Percentiles rank a stretch among this genome's conserved stretches.
Evolutionary conservation across 2,113 vertebrate species (phyloP).

Genomic region (Tauraco erythrolophus): DNA sequence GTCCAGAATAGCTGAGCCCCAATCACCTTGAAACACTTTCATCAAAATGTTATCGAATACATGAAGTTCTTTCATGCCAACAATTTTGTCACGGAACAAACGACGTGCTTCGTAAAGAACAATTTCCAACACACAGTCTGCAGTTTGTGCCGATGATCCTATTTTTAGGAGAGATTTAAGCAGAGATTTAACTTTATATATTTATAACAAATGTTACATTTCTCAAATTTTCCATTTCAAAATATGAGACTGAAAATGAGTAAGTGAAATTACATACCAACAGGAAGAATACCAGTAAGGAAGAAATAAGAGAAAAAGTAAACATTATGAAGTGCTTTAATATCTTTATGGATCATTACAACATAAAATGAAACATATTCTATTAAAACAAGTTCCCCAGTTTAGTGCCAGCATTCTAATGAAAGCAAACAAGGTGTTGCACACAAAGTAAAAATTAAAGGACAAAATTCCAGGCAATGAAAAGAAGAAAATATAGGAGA

Average conservation of each 20-base stretch:
- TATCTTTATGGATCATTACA: not conserved
- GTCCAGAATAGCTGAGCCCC: constrained; percentile 89
- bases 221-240: not conserved
- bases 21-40: constrained; percentile 89
- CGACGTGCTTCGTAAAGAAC: constrained; percentile 89
- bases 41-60: constrained; percentile 90
- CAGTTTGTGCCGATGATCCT: constrained; percentile 81
- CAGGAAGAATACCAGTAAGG: constrained; percentile 7
- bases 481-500: not conserved
- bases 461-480: not conserved
- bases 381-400: not conserved
- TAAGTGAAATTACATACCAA: constrained; percentile 58
- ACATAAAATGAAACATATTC: not conserved
- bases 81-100: constrained; percentile 94
- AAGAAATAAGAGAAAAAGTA: constrained; percentile 28
- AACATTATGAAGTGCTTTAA: not conserved
- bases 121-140: constrained; percentile 91
- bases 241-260: not conserved
- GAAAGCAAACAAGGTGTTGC: not conserved
- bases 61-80: constrained; percentile 85
- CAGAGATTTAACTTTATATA: not conserved
- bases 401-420: not conserved
- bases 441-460: not conserved
- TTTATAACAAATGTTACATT: not conserved
- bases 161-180: not conserved